phyloP scores from a whole-genome alignment of 1,140 invertebrate genomes.

The Mamestra configurata region DNA sequence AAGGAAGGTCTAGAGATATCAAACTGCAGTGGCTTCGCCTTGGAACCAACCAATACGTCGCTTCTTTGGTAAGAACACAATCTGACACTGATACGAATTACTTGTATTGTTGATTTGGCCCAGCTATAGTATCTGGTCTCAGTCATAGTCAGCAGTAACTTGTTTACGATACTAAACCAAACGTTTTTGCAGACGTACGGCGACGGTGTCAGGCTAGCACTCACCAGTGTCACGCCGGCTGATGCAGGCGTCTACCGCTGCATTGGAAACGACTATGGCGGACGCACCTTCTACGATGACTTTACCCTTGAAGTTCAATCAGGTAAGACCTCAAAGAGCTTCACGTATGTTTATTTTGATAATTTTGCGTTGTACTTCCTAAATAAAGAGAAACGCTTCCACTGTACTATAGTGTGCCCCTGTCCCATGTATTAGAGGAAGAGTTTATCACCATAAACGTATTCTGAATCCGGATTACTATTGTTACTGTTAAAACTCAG shows the following conservation, averaged over 20 bases:
- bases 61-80: slow-evolving; percentile 81
- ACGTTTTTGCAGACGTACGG: slow-evolving; percentile 65
- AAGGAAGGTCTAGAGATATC: slow-evolving; percentile 88
- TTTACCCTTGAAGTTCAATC: slow-evolving; percentile 88
- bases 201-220: slow-evolving; percentile 86
- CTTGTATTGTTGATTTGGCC: too few species aligned
- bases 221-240: slow-evolving; percentile 80
- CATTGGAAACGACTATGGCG: slow-evolving; percentile 81
- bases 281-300: slow-evolving; percentile 70
- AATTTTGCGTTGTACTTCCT: too few species aligned
- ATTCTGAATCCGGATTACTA: too few species aligned
- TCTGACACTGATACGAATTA: too few species aligned
- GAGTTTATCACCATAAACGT: too few species aligned
- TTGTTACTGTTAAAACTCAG: too few species aligned
- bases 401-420: too few species aligned
- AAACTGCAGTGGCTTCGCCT: slow-evolving; percentile 88
- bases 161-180: too few species aligned
- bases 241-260: slow-evolving; percentile 90
- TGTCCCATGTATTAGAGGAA: too few species aligned
- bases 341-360: background rate
- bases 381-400: too few species aligned
- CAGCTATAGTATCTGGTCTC: too few species aligned
- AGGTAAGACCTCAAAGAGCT: slow-evolving; percentile 60
- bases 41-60: slow-evolving; percentile 87
- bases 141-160: too few species aligned